Base-by-base conservation (phyloP, 2,797 vertebrate genomes). In the Aratinga solstitialis region DNA sequence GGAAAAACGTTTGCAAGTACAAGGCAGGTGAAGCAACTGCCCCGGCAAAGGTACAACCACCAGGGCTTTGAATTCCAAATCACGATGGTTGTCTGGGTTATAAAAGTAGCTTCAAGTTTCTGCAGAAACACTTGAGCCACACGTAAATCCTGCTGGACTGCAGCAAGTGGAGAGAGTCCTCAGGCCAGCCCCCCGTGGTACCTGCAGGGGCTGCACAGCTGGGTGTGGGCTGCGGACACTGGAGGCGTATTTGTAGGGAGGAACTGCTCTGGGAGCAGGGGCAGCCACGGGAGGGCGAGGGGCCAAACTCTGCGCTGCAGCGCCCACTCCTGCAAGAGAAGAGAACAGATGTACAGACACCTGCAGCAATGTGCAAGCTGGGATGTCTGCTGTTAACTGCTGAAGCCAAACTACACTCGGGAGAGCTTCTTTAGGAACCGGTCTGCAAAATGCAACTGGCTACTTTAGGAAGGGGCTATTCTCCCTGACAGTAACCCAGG, bases 211-310 rank as follows among this genome's bases (percentile, higher is more conserved):
- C 75, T 99, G 99, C 23, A 99, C 98, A 21, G 98, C 98, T 5
- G 99, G 98, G 95, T 99, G 99, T 2, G 99, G 98, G 97, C 99
- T 99, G 93, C 99, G 99, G 74, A 99, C 98, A 42, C 98, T 98
- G 3, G 98, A 98, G 96, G 99, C 98, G 0, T 99, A 99, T 97
- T 99, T 99, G 92, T 99, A 99, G 5, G 99, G 99, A 48, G 99
- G 98, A 95, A 99, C 98, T 9, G 99, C 97, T 66, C 99, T 98
- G 43, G 99, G 99, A n/a, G 98, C 97, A 0, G 99, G 95, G 53
- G 98, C 97, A 77, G 98, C 98, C 83, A 99, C 98, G 23, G 98
- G 97, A 2, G 99, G 98, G 8, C 99, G 99, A 75, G 99, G 98
- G 27, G 98, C 98, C 97, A 99, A 98, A 26, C 94, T 97, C 94